These are phyloP conservation scores for Carcharodon carcharias DNA, from an alignment of 2,797 vertebrate species.

Conservation along the genomic window DNA sequence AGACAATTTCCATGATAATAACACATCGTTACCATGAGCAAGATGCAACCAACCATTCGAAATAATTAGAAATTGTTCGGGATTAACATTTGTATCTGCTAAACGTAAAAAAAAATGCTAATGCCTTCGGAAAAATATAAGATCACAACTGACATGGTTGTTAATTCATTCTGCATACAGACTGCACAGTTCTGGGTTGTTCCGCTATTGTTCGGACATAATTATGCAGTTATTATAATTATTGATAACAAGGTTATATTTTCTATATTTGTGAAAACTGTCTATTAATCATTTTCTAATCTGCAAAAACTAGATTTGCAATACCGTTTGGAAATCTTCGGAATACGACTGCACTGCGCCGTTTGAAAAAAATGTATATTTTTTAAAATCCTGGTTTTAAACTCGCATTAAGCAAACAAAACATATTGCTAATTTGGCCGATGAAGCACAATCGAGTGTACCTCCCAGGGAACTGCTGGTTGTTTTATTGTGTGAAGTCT, in stretches of 20 bases:
- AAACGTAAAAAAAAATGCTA: background rate
- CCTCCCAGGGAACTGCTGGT: constrained; percentile 48
- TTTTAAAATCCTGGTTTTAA: background rate
- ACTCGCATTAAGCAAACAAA: background rate
- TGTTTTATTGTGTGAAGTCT: constrained; percentile 47
- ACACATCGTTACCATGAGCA: constrained; percentile 8
- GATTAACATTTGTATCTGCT: constrained; percentile 7
- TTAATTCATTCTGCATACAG: background rate
- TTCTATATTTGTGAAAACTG: background rate
- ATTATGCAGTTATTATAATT: background rate
- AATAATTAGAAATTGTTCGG: constrained; percentile 26
- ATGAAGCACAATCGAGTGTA: background rate
- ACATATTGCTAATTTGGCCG: background rate
- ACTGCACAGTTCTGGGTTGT: background rate
- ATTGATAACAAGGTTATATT: background rate
- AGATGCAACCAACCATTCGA: background rate
- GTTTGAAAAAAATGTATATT: background rate
- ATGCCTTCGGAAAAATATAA: background rate
- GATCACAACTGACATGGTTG: background rate
- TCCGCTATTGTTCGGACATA: background rate
- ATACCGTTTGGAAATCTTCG: too few species aligned
- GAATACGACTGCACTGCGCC: too few species aligned
- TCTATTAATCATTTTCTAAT: background rate
- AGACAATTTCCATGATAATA: constrained; percentile 25
- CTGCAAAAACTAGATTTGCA: background rate